Percentiles rank a stretch among this genome's conserved stretches.
Conservation (phyloP, 1,140 invertebrate species). For the Holcopasites calliopsidis region DNA sequence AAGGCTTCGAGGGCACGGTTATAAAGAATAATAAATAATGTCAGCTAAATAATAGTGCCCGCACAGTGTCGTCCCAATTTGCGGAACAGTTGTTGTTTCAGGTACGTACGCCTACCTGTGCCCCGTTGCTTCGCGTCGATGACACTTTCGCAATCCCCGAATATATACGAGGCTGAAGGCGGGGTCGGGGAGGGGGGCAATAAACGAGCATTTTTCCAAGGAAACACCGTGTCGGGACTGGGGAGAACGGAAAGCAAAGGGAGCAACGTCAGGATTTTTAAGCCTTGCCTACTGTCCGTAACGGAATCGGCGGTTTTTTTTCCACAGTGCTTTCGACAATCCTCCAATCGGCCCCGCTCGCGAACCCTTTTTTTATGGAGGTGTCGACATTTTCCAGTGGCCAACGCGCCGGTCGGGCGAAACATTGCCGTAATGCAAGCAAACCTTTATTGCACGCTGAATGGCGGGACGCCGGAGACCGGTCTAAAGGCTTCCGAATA, state of each 20-base stretch:
- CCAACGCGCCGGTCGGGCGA: background rate
- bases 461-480: background rate
- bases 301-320: slow-evolving; percentile 66
- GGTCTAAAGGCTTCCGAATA: slow-evolving; percentile 4
- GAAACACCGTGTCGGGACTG: background rate
- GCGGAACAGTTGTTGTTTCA: background rate
- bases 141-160: background rate
- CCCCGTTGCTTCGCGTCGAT: background rate
- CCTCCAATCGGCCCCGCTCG: background rate
- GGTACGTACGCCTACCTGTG: slow-evolving; percentile 2
- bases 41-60: background rate
- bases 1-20: too few species aligned
- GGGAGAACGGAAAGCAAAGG: background rate
- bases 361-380: slow-evolving; percentile 49
- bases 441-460: slow-evolving; percentile 36
- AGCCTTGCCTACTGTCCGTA: slow-evolving; percentile 67
- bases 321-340: slow-evolving; percentile 32
- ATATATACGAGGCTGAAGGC: background rate
- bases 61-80: slow-evolving; percentile 4
- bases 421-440: slow-evolving; percentile 37
- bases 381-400: slow-evolving; percentile 14
- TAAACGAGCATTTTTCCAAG: slow-evolving; percentile 5
- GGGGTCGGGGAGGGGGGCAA: background rate
- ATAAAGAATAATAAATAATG: slow-evolving; percentile 8
- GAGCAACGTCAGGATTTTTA: slow-evolving; percentile 13